Evolutionary conservation across 2,888 invertebrate genomes (phyloP), one percentile per base, ranked within the genome.

Genomic region (Allacma fusca): DNA sequence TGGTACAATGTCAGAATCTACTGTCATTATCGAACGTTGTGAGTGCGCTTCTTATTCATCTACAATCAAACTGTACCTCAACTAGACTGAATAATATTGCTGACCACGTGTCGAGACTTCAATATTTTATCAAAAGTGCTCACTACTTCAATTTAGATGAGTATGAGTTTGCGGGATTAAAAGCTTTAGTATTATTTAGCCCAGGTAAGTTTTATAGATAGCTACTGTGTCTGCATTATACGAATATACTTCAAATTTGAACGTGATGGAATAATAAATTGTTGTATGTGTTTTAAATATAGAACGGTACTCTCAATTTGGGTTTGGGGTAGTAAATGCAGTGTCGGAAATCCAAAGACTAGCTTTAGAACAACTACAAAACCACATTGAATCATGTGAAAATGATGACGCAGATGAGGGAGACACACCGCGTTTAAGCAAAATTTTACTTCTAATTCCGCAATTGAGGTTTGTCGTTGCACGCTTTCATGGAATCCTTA

Each of bases 81-180:
- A 71, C 80, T 24, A 72, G 79, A 65, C 67, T 81, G 64, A 79
- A 74, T 28, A 78, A 76, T 50, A 78, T 83, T 19, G 78, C 83
- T 1, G 81, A 82, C 43, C 80, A 83, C 59, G 77, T 81, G 64
- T 78, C 73, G 9, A 82, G 81, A 77, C 77, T 84, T 16, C 78
- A 81, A 40, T 69, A 74, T 50, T 82, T 84, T 43, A 76, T 84
- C n/a, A 80, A 75, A 75, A 77, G 69, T 72, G 80, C 80, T 19
- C 75, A 78, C 26, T 76, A 70, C n/a, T 70, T 81, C 19, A 81
- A 81, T 77, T 40, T 95, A 40, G 92, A 92, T 83, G 93, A 95
- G 83, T 89, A 92, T 78, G 97, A 97, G 86, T 95, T 93, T 87
- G 96, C 96, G 0, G 94, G 94, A 85, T 89, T 97, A 64, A 92